Conservation (phyloP, 2,113 vertebrate species). For the Zosterops japonicus region DNA sequence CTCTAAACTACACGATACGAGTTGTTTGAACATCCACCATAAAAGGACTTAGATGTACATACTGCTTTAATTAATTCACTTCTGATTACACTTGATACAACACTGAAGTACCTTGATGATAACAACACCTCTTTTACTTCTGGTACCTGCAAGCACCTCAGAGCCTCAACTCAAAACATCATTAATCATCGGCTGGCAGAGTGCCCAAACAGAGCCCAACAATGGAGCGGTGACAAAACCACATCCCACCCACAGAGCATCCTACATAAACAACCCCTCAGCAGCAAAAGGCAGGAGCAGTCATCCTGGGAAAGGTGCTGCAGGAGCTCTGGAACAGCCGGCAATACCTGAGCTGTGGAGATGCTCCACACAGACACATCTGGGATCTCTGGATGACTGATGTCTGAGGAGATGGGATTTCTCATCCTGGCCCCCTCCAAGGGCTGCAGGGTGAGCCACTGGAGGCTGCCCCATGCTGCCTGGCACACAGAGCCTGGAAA, state of each 20-base stretch:
- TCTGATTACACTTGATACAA: constrained; percentile 11
- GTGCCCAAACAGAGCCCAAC: constrained; percentile 5
- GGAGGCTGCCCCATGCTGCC: background rate
- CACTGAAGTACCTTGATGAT: constrained; percentile 6
- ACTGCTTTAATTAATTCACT: constrained; percentile 12
- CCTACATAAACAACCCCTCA: background rate
- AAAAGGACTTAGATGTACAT: background rate
- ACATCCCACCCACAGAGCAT: constrained; percentile 14
- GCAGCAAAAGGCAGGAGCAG: background rate
- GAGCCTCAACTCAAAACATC: constrained; percentile 15
- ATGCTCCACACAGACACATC: background rate
- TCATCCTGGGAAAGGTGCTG: background rate
- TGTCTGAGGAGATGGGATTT: background rate
- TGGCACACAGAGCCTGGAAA: background rate
- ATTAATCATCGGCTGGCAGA: constrained; percentile 3
- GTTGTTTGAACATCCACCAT: background rate
- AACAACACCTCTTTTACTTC: constrained; percentile 9
- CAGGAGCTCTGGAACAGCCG: background rate
- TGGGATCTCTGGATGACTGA: fast-evolving
- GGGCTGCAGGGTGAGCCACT: background rate
- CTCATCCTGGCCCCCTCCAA: background rate
- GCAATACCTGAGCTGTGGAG: fast-evolving
- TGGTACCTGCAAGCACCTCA: constrained; percentile 41
- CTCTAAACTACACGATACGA: fast-evolving
- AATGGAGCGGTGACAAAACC: constrained; percentile 1